Evolutionary conservation across 2,113 vertebrate genomes (phyloP), one percentile per base, ranked within the genome.

Genomic region (Micromys minutus): DNA sequence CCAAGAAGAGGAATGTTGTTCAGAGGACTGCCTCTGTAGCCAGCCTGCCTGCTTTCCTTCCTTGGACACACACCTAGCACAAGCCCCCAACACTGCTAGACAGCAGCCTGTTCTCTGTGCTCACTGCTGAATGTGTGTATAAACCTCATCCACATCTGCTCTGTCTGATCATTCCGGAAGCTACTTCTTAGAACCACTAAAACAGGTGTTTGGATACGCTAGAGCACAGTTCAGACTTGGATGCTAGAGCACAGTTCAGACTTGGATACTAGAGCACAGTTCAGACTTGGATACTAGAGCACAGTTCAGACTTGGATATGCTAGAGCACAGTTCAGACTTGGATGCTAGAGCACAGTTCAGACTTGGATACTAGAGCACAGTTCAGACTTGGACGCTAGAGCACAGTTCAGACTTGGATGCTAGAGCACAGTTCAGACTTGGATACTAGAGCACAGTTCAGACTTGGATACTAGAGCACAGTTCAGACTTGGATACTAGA

Each of bases 151-250:
- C 77, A 80, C 42, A 80, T 3, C 36, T 36, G 65, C 65, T 36
- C 31, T 67, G 31, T 36, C 13, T 36, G 79, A 69, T 95, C 50
- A 69, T 75, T 90, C 69, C 95, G 72, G 94, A 93, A 95, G 83
- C 72, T 26, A 67, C 67, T 81, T 24, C 42, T 93, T 67, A 89
- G 36, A 94, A 59, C 34, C 85, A 42, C 50, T 91, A 50, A 72
- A 85, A 50, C 12, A n/a, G 31, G 21, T 12, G 13, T 11, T 67
- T 83, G 12, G 34, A 4, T 79, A 21, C 47, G 11, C 10, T 61
- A 6, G 26, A 29, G 61, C 67, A 34, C 17, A 75, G 67, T 26
- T 87, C 67, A 85, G 85, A 57, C 47, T 75, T 50, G 72, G n/a
- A n/a, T n/a, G n/a, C n/a, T n/a, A n/a, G n/a, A n/a, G n/a, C n/a